A percentile compares a stretch with the other conserved stretches of the same genome.
phyloP scores from a whole-genome alignment of 2,888 invertebrate species.

The Smittia sp. region DNA sequence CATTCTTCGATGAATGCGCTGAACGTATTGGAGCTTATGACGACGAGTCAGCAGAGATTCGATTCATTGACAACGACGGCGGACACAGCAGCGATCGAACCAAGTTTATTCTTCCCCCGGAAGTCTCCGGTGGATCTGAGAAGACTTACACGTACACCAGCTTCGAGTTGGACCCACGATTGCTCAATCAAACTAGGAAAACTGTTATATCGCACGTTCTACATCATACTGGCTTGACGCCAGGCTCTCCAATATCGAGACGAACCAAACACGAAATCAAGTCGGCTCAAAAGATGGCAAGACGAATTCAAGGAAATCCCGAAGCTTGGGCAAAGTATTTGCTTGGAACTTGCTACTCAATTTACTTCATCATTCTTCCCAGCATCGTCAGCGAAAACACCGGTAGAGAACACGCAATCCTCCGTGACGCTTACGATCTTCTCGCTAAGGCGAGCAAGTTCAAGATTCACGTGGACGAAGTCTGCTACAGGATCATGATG shows the following conservation, averaged over 20 bases:
- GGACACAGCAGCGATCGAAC: conserved; percentile 82
- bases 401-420: conserved; percentile 71
- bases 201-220: conserved; percentile 48
- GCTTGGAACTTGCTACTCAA: conserved; percentile 82
- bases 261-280: conserved; percentile 95
- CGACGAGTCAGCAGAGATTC: conserved; percentile 58
- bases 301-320: conserved; percentile 64
- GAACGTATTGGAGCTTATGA: conserved; percentile 66
- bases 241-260: conserved; percentile 87
- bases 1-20: conserved; percentile 96
- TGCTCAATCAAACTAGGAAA: conserved; percentile 54
- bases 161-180: conserved; percentile 62
- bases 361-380: conserved; percentile 95
- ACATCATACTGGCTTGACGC: conserved; percentile 56
- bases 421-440: conserved; percentile 81
- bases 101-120: conserved; percentile 92
- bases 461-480: conserved; percentile 87
- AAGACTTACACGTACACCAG: conserved; percentile 58
- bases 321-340: conserved; percentile 91
- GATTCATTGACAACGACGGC: conserved; percentile 77
- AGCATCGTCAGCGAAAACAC: conserved; percentile 71
- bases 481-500: conserved; percentile 98
- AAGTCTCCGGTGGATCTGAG: conserved; percentile 56
- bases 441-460: conserved; percentile 83
- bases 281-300: conserved; percentile 73